Evolutionary conservation across 2,797 vertebrate genomes (phyloP), one percentile per base, ranked within the genome.

Genomic region (Aythya fuligula): DNA sequence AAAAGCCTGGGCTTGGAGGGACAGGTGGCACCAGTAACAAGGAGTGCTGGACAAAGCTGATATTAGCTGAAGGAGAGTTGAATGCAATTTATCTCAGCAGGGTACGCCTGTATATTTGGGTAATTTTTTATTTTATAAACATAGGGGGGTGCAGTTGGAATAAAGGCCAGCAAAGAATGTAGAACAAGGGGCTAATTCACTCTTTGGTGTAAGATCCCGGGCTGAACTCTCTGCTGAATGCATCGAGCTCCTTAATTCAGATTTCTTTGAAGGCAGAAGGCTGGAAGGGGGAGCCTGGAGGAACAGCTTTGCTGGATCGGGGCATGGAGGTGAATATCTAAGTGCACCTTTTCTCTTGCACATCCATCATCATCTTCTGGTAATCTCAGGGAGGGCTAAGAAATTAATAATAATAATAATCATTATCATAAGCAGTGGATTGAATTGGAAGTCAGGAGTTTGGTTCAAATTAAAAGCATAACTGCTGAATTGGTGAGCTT

Each of bases 41-140:
- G 79, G 73, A 81, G 49, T 36, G 38, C 18, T 4, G 80, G 47
- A 95, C 85, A 95, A 95, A 94, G 78, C 57, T 97, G 90, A 81
- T 94, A 80, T 78, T 85, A 94, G 70, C 32, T 38, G 57, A 92
- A 91, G 73, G 69, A 79, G 82, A 49, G 72, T 51, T 85, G 56
- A 95, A 85, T 90, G 64, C 69, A 88, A 34, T 96, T 95, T 87
- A 84, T 81, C 80, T 79, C 95, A 96, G 93, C 85, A 69, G 85
- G 93, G 22, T 32, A 51, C 8, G 21, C 19, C 60, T 79, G 24
- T n/a, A 30, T 76, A 73, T 92, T 64, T 62, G 21, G 56, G 24
- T 49, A 36, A 49, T 73, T 88, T 94, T 79, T 76, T 49, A 41
- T 70, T 90, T 94, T 81, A 82, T 65, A 74, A 82, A 15, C 34